These are phyloP conservation scores for Ypsolopha scabrella DNA, from an alignment of 2,888 invertebrate species.

Conservation along the genomic window DNA sequence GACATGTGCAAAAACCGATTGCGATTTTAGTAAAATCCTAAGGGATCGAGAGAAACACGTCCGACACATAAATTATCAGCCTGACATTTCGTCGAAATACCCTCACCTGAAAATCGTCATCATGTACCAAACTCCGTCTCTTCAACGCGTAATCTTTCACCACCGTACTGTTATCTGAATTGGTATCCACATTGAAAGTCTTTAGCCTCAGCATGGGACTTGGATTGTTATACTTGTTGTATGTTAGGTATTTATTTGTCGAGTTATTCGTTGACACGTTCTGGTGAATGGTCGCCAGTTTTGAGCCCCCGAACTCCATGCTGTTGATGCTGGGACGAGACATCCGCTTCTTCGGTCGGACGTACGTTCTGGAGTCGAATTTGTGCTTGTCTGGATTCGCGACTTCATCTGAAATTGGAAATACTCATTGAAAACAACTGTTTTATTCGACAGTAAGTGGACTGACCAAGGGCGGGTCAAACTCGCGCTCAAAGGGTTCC, in stretches of 20 bases:
- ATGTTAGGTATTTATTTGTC: constrained; percentile 49
- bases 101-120: constrained; percentile 30
- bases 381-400: constrained; percentile 55
- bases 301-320: constrained; percentile 30
- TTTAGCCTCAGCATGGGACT: constrained; percentile 53
- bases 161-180: constrained; percentile 42
- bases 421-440: too few relatives aligned
- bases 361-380: constrained; percentile 78
- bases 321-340: constrained; percentile 72
- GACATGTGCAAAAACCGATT: too few relatives aligned
- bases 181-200: constrained; percentile 56
- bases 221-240: constrained; percentile 54
- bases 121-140: constrained; percentile 45
- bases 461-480: too few relatives aligned
- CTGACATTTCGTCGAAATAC: too few relatives aligned
- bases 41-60: too few relatives aligned
- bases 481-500: too few relatives aligned
- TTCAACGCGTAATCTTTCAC: constrained; percentile 52
- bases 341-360: constrained; percentile 73
- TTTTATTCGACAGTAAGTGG: too few relatives aligned
- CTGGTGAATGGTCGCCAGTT: constrained; percentile 24
- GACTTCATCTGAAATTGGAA: constrained; percentile 37
- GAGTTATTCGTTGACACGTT: constrained; percentile 25
- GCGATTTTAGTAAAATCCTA: too few relatives aligned
- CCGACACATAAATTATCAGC: too few relatives aligned